Evolutionary conservation across 2,797 vertebrate species (phyloP).

Genomic region (Hydrolagus colliei): DNA sequence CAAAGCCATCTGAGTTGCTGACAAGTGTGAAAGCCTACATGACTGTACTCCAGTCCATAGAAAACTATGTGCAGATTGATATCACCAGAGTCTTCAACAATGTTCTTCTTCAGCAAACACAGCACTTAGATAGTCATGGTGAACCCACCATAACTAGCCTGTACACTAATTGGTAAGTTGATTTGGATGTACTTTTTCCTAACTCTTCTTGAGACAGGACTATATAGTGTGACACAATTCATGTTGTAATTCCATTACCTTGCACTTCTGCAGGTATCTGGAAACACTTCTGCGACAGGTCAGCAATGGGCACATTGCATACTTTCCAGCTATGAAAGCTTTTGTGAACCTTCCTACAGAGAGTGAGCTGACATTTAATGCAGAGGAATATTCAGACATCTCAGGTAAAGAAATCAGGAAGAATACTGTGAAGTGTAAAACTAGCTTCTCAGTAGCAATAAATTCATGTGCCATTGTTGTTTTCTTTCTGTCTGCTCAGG

Average conservation of each 20-base stretch:
- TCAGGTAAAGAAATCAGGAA: constrained; percentile 65
- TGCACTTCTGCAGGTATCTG: constrained; percentile 72
- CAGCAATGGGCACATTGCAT: constrained; percentile 96
- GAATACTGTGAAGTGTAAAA: no score
- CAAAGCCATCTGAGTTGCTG: constrained; percentile 93
- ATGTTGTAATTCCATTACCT: constrained; percentile 29
- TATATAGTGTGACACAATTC: background rate
- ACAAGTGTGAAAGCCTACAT: constrained; percentile 95
- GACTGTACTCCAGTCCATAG: constrained; percentile 97
- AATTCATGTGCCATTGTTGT: no score
- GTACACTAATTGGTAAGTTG: constrained; percentile 88
- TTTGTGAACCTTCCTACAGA: constrained; percentile 97
- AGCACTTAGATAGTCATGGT: constrained; percentile 96
- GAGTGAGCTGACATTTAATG: constrained; percentile 95
- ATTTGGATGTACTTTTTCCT: background rate
- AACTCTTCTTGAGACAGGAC: background rate
- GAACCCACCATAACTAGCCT: constrained; percentile 97
- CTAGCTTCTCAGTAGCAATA: no score
- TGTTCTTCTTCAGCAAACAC: constrained; percentile 95
- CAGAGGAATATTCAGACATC: constrained; percentile 97
- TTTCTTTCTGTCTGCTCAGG: no score
- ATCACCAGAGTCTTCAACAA: constrained; percentile 98
- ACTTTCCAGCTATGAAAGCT: constrained; percentile 98
- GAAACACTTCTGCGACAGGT: constrained; percentile 95
- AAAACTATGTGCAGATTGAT: constrained; percentile 98